Evolutionary conservation across 2,113 vertebrate genomes (phyloP).

Genomic region (Pterocles orientalis): DNA sequence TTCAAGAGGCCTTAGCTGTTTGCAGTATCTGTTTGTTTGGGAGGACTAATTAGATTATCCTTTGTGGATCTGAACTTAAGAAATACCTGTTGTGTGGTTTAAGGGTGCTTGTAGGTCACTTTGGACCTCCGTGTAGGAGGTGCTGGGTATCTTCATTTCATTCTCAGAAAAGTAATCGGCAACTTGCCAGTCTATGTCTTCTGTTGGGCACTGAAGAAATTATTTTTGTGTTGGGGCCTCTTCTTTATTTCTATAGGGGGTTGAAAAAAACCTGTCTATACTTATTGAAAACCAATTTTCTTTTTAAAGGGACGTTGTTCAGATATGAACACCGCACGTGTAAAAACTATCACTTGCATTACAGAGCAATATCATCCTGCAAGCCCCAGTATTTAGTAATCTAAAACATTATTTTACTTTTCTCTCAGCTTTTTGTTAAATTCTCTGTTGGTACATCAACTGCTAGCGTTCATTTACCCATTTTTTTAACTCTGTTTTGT

Average conservation of each 20-base stretch:
- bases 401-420: background rate
- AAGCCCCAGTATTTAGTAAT: background rate
- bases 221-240: background rate
- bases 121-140: background rate
- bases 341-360: background rate
- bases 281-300: background rate
- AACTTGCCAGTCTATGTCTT: background rate
- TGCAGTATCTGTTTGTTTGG: background rate
- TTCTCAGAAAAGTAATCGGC: background rate
- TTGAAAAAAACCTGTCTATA: background rate
- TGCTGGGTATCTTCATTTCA: background rate
- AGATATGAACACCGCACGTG: background rate
- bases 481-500: background rate
- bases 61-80: background rate
- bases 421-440: background rate
- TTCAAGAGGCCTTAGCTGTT: background rate
- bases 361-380: background rate
- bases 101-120: background rate
- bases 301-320: background rate
- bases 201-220: background rate
- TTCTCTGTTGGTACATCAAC: background rate
- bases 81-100: background rate
- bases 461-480: background rate
- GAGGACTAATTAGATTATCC: background rate
- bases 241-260: background rate